Evolutionary conservation across 2,888 invertebrate genomes (phyloP).

Genomic region (Agrilus mali): DNA sequence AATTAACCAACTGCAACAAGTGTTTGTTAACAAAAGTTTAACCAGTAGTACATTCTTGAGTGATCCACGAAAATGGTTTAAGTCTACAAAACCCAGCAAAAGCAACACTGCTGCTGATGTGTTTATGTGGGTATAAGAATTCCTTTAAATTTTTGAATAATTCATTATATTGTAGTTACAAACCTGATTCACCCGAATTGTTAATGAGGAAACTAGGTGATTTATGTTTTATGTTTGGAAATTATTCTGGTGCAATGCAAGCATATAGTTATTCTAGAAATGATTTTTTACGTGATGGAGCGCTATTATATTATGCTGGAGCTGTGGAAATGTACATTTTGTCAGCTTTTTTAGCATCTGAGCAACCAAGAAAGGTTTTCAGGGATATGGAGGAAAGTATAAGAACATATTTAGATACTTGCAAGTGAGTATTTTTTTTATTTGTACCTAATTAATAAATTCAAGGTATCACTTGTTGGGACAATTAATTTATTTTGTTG

Average conservation of each 20-base stretch:
- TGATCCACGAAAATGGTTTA: constrained; percentile 93
- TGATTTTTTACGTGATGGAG: constrained; percentile 93
- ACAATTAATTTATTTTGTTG: not conserved
- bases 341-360: constrained; percentile 80
- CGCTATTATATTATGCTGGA: constrained; percentile 94
- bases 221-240: constrained; percentile 90
- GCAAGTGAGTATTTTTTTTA: constrained; percentile 48
- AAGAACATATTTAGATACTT: constrained; percentile 77
- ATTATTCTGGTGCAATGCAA: constrained; percentile 84
- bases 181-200: constrained; percentile 76
- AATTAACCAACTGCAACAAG: constrained; percentile 66
- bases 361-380: constrained; percentile 62
- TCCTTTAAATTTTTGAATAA: not conserved
- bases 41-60: constrained; percentile 86
- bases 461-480: not conserved
- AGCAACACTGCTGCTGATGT: constrained; percentile 59
- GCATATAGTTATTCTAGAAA: constrained; percentile 94
- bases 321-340: constrained; percentile 94
- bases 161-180: constrained; percentile 45
- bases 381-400: constrained; percentile 95
- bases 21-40: constrained; percentile 77
- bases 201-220: constrained; percentile 89
- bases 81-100: constrained; percentile 73
- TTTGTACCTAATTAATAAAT: constrained; percentile 1
- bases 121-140: constrained; percentile 57